Base-by-base conservation (phyloP, 1,140 invertebrate species). In the Penaeus japonicus region DNA sequence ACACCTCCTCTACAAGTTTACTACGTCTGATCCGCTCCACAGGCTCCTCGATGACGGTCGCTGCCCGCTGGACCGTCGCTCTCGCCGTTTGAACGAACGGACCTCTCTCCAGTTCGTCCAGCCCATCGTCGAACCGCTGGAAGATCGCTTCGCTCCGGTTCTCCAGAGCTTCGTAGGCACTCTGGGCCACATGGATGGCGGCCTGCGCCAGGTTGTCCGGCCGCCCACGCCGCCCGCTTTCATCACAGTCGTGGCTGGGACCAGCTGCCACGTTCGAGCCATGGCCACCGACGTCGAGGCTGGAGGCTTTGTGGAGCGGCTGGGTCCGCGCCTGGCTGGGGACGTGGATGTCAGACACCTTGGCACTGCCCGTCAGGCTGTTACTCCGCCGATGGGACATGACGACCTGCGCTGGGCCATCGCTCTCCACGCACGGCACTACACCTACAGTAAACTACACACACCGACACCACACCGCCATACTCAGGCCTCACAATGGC, bases 351-450 rank as follows among this genome's bases (percentile, higher is more conserved):
- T 82, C 87, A 57, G 80, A 84, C 79, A 84, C 87, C 87, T 75
- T 84, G 87, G 87, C 89, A 85, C 89, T 85, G 87, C 89, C 89
- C 86, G 85, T 90, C 84, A 90, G 86, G 89, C 89, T 90, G 78
- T 83, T 90, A 80, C 89, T 90, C 85, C 89, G 89, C 85, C 89
- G 87, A 75, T 88, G 89, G 89, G 83, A 85, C 89, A 90, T 90
- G 89, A 84, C 89, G 87, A 88, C 80, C 87, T 90, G 57, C 65
- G 83, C 89, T 70, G 77, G 84, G 89, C 89, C 89, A 90, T 90
- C 65, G 89, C 89, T 88, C 55, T 73, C 75, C 62, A 35, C 70
- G 70, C 84, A 84, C 87, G 84, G 84, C 82, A 85, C 73, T 84
- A 88, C 89, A 57, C 35, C 27, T 47, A 39, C 55, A 55, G 57